Percentiles rank a stretch among this genome's conserved stretches.
Evolutionary conservation across 2,113 vertebrate species (phyloP).

Genomic region (Pseudolaguvia tuberculata): DNA sequence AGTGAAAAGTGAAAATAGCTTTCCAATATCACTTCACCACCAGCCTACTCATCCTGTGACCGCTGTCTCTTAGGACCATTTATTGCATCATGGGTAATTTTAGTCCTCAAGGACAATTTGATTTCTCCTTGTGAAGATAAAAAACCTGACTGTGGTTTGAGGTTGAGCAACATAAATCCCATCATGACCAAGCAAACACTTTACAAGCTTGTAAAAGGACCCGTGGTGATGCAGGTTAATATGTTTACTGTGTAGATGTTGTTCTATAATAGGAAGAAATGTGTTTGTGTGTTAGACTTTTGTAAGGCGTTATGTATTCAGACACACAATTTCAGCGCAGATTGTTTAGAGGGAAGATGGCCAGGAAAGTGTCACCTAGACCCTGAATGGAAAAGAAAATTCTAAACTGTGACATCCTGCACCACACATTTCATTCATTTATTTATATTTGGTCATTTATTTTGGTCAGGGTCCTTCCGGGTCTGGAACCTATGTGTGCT

Average conservation of each 20-base stretch:
- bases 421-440: not conserved
- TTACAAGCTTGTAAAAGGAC: conserved; percentile 6
- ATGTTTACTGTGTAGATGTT: not conserved
- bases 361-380: not conserved
- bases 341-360: too few relatives aligned
- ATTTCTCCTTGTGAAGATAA: conserved; percentile 40
- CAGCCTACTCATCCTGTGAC: conserved; percentile 13
- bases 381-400: not conserved
- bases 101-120: conserved; percentile 51
- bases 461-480: not conserved
- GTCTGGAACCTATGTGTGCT: too few relatives aligned
- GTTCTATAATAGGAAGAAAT: not conserved
- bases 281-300: not conserved
- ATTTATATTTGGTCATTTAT: not conserved
- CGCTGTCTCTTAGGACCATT: conserved; percentile 49
- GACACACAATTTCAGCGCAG: not conserved
- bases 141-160: conserved; percentile 31
- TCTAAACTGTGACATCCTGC: not conserved
- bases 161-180: conserved; percentile 9
- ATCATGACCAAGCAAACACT: conserved; percentile 1
- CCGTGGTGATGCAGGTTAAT: not conserved
- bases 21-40: conserved; percentile 7
- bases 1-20: conserved; percentile 30
- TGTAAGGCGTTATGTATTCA: too few relatives aligned
- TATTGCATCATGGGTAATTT: conserved; percentile 56